Conservation (phyloP, 2,888 invertebrate species). For the Cephonodes hylas region DNA sequence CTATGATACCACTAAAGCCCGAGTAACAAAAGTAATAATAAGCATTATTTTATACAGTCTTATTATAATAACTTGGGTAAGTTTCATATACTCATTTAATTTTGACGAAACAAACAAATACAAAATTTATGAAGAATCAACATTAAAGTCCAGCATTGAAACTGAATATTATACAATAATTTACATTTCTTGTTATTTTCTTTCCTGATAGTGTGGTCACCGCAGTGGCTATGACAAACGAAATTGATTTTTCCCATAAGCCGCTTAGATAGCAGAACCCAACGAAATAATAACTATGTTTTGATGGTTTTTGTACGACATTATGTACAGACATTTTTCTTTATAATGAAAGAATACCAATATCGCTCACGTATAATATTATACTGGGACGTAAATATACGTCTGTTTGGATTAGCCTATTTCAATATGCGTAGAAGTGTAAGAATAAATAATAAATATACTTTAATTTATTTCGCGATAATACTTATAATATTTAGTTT, state of each 20-base stretch:
- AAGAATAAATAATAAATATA: no score
- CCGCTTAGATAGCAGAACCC: slow-evolving; percentile 58
- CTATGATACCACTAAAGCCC: no score
- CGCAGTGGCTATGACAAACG: slow-evolving; percentile 50
- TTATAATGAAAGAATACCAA: slow-evolving; percentile 10
- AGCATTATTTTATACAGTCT: no score
- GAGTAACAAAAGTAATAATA: no score
- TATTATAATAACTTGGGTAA: no score
- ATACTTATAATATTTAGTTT: no score
- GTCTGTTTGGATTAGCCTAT: background rate
- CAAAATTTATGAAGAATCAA: background rate
- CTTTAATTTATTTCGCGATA: no score
- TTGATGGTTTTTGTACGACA: slow-evolving; percentile 30
- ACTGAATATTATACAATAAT: background rate
- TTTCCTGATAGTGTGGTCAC: slow-evolving; percentile 31
- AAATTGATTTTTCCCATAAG: slow-evolving; percentile 73
- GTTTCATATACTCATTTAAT: no score
- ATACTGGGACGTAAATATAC: background rate
- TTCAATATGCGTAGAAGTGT: background rate
- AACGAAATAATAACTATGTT: slow-evolving; percentile 55
- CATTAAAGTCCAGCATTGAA: background rate
- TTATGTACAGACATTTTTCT: slow-evolving; percentile 15
- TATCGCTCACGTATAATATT: background rate
- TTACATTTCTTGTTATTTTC: background rate
- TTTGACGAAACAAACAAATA: no score